Evolutionary conservation across 2,888 invertebrate species (phyloP).

Genomic region (Strigamia crassipes): DNA sequence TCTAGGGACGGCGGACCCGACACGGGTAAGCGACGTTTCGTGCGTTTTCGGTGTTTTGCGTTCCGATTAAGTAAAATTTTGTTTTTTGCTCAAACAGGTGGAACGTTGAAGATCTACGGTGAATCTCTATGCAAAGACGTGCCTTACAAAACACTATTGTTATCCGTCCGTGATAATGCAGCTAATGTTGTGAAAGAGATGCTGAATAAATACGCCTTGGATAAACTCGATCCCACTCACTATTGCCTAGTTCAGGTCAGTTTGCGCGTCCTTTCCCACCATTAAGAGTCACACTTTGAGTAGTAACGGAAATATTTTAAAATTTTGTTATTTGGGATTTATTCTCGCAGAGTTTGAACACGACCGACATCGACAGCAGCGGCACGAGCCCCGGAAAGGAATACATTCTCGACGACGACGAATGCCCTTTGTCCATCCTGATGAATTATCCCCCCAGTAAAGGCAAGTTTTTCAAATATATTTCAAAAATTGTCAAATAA

Average conservation of each 20-base stretch:
- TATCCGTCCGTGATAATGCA: slow-evolving; percentile 91
- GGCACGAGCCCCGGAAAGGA: slow-evolving; percentile 63
- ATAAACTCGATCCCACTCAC: slow-evolving; percentile 83
- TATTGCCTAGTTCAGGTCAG: slow-evolving; percentile 98
- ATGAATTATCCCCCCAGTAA: slow-evolving; percentile 78
- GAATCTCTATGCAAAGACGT: slow-evolving; percentile 94
- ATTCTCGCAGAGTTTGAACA: not conserved
- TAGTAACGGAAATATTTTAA: no score
- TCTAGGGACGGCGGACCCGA: slow-evolving; percentile 94
- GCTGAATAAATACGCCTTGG: slow-evolving; percentile 93
- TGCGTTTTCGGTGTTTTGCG: no score
- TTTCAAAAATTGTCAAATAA: not conserved
- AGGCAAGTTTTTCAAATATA: not conserved
- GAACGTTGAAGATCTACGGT: slow-evolving; percentile 79
- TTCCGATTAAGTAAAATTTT: no score
- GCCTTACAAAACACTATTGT: slow-evolving; percentile 94
- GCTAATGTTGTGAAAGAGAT: slow-evolving; percentile 93
- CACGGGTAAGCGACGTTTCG: slow-evolving; percentile 67
- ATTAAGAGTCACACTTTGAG: no score
- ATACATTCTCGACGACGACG: slow-evolving; percentile 94
- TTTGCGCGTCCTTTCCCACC: no score
- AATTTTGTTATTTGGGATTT: no score
- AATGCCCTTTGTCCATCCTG: slow-evolving; percentile 92
- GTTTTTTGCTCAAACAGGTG: slow-evolving; percentile 57
- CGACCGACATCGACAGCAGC: slow-evolving; percentile 48